A percentile compares a stretch with the other conserved stretches of the same genome.
These are phyloP conservation scores for Hiodon tergisus DNA, from an alignment of 2,113 vertebrate genomes.

Conservation along the genomic window DNA sequence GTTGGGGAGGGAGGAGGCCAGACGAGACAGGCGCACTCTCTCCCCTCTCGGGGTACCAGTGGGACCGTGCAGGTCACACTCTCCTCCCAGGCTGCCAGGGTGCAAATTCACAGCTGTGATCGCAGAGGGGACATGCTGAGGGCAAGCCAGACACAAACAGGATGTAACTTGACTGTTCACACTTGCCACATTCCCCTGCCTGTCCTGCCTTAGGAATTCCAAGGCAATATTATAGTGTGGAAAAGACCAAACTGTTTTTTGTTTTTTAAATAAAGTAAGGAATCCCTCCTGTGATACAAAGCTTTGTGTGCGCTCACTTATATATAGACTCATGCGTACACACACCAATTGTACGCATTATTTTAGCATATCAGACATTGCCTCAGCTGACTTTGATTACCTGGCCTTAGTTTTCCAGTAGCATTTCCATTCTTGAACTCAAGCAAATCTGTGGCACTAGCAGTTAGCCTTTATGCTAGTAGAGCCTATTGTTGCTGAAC, in stretches of 20 bases:
- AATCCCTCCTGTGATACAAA: too few species aligned
- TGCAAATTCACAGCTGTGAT: conserved; percentile 7
- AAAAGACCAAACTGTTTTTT: neutral
- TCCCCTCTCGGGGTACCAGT: neutral
- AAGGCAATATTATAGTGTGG: too few species aligned
- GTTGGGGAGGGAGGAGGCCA: neutral
- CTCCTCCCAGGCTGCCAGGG: neutral
- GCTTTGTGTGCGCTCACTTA: too few species aligned
- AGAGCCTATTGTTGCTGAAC: neutral
- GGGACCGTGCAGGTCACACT: neutral
- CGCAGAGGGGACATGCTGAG: neutral
- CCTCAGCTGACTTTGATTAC: neutral
- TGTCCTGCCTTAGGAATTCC: too few species aligned
- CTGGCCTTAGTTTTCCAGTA: neutral
- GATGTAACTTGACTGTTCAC: neutral
- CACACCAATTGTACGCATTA: too few species aligned
- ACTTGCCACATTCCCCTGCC: neutral
- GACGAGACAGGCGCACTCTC: neutral
- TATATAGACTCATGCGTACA: too few species aligned
- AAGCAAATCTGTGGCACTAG: neutral
- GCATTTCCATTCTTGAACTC: neutral
- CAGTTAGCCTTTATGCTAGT: too few species aligned
- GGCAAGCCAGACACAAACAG: neutral
- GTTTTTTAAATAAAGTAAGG: neutral
- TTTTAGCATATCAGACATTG: neutral